Base-by-base conservation (phyloP, 2,797 vertebrate species). In the Chelon auratus region DNA sequence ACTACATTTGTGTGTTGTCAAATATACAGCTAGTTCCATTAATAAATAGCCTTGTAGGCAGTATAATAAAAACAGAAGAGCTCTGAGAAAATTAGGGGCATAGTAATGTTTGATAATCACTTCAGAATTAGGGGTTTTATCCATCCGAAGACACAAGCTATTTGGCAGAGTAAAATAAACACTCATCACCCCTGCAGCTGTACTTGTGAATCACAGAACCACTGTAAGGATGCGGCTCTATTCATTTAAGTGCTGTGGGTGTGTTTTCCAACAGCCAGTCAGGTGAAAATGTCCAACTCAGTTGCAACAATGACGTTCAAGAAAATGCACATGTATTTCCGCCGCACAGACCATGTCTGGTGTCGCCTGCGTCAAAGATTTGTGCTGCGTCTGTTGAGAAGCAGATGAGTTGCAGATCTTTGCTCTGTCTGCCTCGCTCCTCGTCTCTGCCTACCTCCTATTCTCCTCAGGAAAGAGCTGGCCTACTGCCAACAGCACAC, bases 391-490 rank as follows among this genome's bases (percentile, higher is more conserved):
- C 72, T 89, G 81, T 78, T 78, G 52, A 81, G 83, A 78, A 82
- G 73, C 66, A 74, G 78, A 89, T 78, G 86, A 87, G 82, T 90
- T 86, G 80, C 87, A 84, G 82, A 81, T 81, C 78, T 85, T 82
- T 62, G 69, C 70, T 65, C 75, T 15, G 80, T 72, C 76, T 75
- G 77, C 58, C 72, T 88, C 56, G 51, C 68, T 75, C 75, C 72
- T 81, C 42, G 24, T 74, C 85, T 78, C 67, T 65, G 68, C 70
- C 81, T 66, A 75, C 77, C 83, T 69, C 77, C 75, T 65, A 48
- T 87, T 89, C 93, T 92, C 90, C 94, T 94, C 95, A 95, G 95
- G 93, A 95, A 95, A 59, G 50, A 85, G 71, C 80, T 90, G 88
- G 86, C 81, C 43, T 11, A 39, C 65, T 77, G 89, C 91, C 87